Conservation (phyloP, 1,140 invertebrate species). For the Hestina assimilis region DNA sequence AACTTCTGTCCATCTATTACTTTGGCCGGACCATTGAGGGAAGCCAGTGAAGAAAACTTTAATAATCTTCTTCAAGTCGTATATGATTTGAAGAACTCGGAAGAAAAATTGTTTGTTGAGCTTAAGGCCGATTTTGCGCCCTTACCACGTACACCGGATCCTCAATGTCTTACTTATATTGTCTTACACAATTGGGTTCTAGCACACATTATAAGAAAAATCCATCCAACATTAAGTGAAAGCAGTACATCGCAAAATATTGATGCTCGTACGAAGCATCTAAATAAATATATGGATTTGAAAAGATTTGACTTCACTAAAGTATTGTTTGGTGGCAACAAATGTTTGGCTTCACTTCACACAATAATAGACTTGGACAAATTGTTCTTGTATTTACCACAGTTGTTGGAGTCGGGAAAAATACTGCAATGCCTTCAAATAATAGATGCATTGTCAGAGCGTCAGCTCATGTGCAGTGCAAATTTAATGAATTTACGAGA, state of each 20-base stretch:
- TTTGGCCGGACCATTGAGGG: slow-evolving; percentile 47
- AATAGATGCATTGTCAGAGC: slow-evolving; percentile 65
- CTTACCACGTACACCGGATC: slow-evolving; percentile 53
- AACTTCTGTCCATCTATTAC: slow-evolving; percentile 72
- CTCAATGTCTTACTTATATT: slow-evolving; percentile 68
- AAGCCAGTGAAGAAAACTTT: slow-evolving; percentile 59
- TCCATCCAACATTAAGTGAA: slow-evolving; percentile 65
- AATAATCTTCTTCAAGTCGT: slow-evolving; percentile 64
- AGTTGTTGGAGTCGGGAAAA: slow-evolving; percentile 59
- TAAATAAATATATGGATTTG: slow-evolving; percentile 72
- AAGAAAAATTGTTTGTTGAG: slow-evolving; percentile 65
- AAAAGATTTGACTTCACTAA: slow-evolving; percentile 67
- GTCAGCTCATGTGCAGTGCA: slow-evolving; percentile 56
- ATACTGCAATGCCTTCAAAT: slow-evolving; percentile 67
- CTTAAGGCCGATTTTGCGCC: slow-evolving; percentile 57
- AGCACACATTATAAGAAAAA: slow-evolving; percentile 74
- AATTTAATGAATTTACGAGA: slow-evolving; percentile 66
- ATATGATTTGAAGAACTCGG: slow-evolving; percentile 65
- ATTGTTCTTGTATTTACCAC: slow-evolving; percentile 57
- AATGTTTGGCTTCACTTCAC: slow-evolving; percentile 70
- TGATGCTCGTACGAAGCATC: slow-evolving; percentile 65
- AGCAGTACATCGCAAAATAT: slow-evolving; percentile 65
- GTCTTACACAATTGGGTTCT: slow-evolving; percentile 75
- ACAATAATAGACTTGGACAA: slow-evolving; percentile 67
- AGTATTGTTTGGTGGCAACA: slow-evolving; percentile 65